Evolutionary conservation across 1,140 invertebrate genomes (phyloP), one percentile per base, ranked within the genome.

Genomic region (Drosophila setifemur): DNA sequence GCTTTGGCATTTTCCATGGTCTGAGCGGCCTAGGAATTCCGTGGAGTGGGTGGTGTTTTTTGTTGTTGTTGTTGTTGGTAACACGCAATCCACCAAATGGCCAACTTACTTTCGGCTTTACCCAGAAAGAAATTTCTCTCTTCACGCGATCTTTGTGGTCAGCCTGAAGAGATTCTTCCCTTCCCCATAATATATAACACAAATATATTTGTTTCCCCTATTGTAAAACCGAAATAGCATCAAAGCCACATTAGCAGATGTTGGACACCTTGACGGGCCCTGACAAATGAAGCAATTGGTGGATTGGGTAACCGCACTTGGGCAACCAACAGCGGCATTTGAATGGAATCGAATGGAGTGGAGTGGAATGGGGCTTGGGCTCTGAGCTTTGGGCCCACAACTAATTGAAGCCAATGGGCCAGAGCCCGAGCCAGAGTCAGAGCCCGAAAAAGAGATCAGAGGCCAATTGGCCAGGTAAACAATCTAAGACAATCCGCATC

Each of bases 241-340:
- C 37, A 43, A 43, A 48, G 11, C 19, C 53, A 42, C 42, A 70
- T 70, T 42, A 69, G 52, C 79, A 71, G 79, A 47, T 85, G 79
- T 63, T 79, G 74, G 47, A 77, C 79, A 83, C 64, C 64, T 72
- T 72, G 67, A 71, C 69, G 16, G 44, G 23, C 28, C 53, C 67
- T 85, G 79, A 79, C 79, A 83, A 85, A 85, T 83, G 79, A 74
- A 78, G 74, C 81, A 85, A 83, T 83, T 85, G 79, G 44, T 25
- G 19, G 66, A 85, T 83, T 85, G 67, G 70, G 79, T 83, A 83
- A 83, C 79, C 73, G 63, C 58, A 58, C 54, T 61, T 73, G 50
- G 49, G 33, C 52, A 76, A 77, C 44, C 29, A 19, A 40, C 35
- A 58, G 42, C 52, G 53, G 55, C 29, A 23, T 29, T 45, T 64